Percentiles rank a stretch among this genome's conserved stretches.
Evolutionary conservation across 2,113 vertebrate species (phyloP).

Genomic region (Eurypyga helias): DNA sequence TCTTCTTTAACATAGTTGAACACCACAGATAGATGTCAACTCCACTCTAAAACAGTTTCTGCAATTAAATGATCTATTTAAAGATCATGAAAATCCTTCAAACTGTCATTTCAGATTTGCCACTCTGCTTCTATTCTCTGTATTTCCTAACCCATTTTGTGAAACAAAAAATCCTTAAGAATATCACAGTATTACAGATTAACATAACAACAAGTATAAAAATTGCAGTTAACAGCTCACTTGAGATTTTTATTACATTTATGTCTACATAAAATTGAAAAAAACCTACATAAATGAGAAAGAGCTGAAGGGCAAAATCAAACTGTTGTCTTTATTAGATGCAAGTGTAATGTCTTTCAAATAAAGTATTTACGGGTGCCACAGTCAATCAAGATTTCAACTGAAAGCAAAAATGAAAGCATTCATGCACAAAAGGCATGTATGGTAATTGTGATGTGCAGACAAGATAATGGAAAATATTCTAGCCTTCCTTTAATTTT

Average conservation of each 20-base stretch:
- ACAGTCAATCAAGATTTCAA: constrained; percentile 91
- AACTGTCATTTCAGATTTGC: constrained; percentile 29
- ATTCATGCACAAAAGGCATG: constrained; percentile 87
- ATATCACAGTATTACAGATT: constrained; percentile 17
- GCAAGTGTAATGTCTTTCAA: constrained; percentile 83
- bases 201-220: constrained; percentile 52
- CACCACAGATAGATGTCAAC: not conserved
- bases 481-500: constrained; percentile 82
- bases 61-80: constrained; percentile 16
- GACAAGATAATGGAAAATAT: constrained; percentile 90
- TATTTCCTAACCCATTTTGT: constrained; percentile 43
- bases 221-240: constrained; percentile 62
- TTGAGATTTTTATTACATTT: constrained; percentile 74
- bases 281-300: constrained; percentile 74
- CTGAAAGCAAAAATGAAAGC: constrained; percentile 83
- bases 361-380: constrained; percentile 84
- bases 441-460: constrained; percentile 85
- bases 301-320: constrained; percentile 79
- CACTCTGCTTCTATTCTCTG: constrained; percentile 13
- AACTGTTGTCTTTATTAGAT: constrained; percentile 86
- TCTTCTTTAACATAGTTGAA: constrained; percentile 16
- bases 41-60: constrained; percentile 10
- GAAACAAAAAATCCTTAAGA: constrained; percentile 53
- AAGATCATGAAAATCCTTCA: constrained; percentile 39
- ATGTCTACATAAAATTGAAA: constrained; percentile 63